These are phyloP conservation scores for Catharus minimus DNA, from an alignment of 2,113 vertebrate genomes.

Conservation along the genomic window DNA sequence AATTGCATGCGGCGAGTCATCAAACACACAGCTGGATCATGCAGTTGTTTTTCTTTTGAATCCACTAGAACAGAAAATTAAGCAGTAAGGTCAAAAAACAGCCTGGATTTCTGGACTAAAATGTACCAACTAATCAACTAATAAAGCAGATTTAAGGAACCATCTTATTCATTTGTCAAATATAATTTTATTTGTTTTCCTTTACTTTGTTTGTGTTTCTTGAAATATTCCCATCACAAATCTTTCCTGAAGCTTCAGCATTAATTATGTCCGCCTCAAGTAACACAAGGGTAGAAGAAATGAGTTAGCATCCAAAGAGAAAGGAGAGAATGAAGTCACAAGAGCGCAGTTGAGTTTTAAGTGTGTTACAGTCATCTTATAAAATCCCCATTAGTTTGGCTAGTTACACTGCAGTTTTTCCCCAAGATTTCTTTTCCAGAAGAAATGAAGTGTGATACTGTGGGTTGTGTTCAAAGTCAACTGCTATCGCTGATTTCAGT, in stretches of 20 bases:
- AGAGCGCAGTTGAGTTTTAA: background rate
- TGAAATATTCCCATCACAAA: background rate
- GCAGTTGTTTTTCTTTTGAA: background rate
- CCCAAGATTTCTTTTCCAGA: background rate
- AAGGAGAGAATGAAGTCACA: background rate
- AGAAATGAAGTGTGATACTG: constrained; percentile 32
- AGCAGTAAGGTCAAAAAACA: background rate
- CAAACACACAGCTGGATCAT: background rate
- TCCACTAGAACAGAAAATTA: background rate
- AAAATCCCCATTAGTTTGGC: background rate
- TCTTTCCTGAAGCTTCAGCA: background rate
- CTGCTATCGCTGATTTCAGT: background rate
- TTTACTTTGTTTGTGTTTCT: background rate
- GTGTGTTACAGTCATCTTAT: background rate
- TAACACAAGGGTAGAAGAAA: background rate
- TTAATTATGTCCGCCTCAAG: background rate
- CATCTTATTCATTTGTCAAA: background rate
- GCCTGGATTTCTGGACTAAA: background rate
- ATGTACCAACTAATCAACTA: background rate
- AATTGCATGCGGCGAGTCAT: background rate
- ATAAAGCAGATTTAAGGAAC: background rate
- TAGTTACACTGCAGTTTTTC: background rate
- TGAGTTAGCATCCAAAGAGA: background rate
- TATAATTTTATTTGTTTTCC: background rate
- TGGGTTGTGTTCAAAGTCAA: background rate